These are phyloP conservation scores for Pseudonaja textilis DNA, from an alignment of 2,113 vertebrate genomes.

Conservation along the genomic window DNA sequence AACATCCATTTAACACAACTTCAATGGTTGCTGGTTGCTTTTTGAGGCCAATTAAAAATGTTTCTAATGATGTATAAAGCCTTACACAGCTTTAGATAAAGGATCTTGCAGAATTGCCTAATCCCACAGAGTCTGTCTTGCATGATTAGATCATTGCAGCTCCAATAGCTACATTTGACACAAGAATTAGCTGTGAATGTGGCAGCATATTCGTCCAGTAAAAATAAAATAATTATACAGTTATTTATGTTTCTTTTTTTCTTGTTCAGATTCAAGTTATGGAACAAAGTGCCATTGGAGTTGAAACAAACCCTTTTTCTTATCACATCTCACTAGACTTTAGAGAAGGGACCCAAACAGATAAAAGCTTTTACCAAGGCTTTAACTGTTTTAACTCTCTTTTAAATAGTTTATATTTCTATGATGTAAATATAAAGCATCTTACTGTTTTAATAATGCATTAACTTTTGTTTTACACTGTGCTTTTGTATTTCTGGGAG, in stretches of 20 bases:
- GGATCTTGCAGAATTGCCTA: neutral
- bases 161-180: neutral
- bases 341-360: neutral
- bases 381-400: neutral
- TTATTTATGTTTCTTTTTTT: neutral
- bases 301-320: neutral
- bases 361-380: neutral
- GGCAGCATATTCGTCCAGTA: neutral
- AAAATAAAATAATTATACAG: neutral
- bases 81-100: neutral
- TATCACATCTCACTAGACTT: neutral
- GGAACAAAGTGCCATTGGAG: neutral
- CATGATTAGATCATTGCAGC: neutral
- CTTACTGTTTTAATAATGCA: neutral
- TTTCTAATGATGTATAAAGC: neutral
- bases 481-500: neutral
- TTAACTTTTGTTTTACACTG: neutral
- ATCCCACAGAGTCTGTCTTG: neutral
- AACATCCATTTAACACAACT: neutral
- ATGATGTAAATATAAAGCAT: neutral
- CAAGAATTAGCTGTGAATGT: neutral
- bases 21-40: neutral
- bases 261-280: neutral
- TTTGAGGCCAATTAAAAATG: neutral
- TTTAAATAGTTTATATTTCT: neutral